phyloP scores from a whole-genome alignment of 2,888 invertebrate species.

The Chrysotoxum bicinctum region DNA sequence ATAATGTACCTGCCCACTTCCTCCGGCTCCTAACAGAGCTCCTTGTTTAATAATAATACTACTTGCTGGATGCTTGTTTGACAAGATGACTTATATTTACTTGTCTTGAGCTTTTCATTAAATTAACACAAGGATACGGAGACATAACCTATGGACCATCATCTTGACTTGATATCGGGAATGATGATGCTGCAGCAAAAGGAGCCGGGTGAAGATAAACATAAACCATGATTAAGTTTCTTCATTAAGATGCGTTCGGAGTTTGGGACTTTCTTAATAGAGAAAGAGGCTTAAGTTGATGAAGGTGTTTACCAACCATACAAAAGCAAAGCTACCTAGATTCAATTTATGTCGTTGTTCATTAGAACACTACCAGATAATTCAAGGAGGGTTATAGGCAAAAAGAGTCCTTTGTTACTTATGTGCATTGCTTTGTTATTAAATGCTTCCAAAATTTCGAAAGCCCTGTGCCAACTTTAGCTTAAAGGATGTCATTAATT shows the following conservation, averaged over 20 bases:
- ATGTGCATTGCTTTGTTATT: not conserved
- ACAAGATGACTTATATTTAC: constrained; percentile 64
- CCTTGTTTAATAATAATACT: constrained; percentile 39
- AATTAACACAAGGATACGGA: constrained; percentile 60
- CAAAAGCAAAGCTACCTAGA: not conserved
- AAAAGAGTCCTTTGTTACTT: not conserved
- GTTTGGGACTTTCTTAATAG: constrained; percentile 3
- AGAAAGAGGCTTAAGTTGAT: constrained; percentile 25
- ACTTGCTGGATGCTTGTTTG: constrained; percentile 52
- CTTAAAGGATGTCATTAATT: not conserved
- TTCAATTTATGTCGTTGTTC: constrained; percentile 44
- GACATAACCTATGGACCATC: constrained; percentile 43
- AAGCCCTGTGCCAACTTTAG: not conserved
- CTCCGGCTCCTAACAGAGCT: constrained; percentile 23
- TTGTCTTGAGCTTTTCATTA: constrained; percentile 71
- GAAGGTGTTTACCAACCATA: constrained; percentile 25
- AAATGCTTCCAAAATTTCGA: not conserved
- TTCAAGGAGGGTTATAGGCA: not conserved
- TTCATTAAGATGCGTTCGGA: constrained; percentile 62
- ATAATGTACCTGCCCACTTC: not conserved
- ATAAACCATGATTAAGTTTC: constrained; percentile 66
- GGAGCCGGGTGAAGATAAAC: constrained; percentile 40
- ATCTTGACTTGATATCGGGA: not conserved
- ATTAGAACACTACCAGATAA: not conserved
- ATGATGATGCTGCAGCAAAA: not conserved